phyloP scores from a whole-genome alignment of 2,113 vertebrate genomes.

The Aptenodytes forsteri region DNA sequence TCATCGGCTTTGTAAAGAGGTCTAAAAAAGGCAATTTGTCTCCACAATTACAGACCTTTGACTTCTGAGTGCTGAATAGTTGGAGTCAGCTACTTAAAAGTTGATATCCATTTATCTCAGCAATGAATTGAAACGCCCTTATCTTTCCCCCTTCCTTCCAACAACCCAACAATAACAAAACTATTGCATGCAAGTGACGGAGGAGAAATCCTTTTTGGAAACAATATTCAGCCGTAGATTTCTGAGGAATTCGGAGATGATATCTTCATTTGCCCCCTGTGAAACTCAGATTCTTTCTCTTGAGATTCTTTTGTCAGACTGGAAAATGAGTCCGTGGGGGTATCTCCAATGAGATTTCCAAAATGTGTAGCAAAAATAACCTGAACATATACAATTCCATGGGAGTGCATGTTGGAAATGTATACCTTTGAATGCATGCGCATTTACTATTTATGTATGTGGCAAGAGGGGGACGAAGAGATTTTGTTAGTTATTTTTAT shows the following conservation, averaged over 20 bases:
- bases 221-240: conserved; percentile 17
- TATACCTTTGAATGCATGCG: background rate
- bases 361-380: conserved; percentile 11
- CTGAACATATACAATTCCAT: background rate
- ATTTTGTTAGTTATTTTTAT: conserved; percentile 24
- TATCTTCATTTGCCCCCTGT: background rate
- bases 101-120: conserved; percentile 1
- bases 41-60: background rate
- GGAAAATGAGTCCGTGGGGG: background rate
- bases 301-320: background rate
- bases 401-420: background rate
- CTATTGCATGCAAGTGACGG: background rate
- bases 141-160: conserved; percentile 35
- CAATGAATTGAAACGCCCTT: background rate
- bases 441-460: conserved; percentile 21
- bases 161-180: conserved; percentile 34
- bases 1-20: background rate
- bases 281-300: background rate
- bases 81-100: background rate
- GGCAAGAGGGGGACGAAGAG: background rate
- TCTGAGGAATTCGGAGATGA: conserved; percentile 2
- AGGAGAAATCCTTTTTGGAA: conserved; percentile 42
- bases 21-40: background rate
- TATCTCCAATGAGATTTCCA: conserved; percentile 5
- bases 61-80: background rate